phyloP scores from a whole-genome alignment of 2,888 invertebrate genomes.

The Drosophila algonquin region DNA sequence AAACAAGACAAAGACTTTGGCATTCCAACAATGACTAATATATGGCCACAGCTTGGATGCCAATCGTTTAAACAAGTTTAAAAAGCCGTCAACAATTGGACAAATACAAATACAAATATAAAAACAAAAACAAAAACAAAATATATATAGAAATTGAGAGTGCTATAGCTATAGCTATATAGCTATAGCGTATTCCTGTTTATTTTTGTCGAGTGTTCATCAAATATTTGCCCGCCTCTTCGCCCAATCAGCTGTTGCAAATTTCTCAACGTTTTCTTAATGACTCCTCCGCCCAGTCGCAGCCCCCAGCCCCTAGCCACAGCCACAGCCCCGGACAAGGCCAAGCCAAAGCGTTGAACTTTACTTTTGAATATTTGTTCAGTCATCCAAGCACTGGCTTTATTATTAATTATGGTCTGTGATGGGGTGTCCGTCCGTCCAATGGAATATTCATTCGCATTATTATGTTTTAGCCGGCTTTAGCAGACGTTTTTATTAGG shows the following conservation, averaged over 20 bases:
- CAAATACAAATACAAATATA: slow-evolving; percentile 4
- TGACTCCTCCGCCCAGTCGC: slow-evolving; percentile 8
- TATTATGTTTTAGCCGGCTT: slow-evolving; percentile 26
- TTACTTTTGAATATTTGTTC: slow-evolving; percentile 56
- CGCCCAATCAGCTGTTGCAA: slow-evolving; percentile 44
- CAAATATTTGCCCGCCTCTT: slow-evolving; percentile 31
- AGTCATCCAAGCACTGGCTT: slow-evolving; percentile 58
- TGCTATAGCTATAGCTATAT: background rate
- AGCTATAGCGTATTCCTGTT: background rate
- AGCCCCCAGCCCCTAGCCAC: background rate
- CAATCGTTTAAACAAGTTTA: slow-evolving; percentile 14
- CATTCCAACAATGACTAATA: slow-evolving; percentile 27
- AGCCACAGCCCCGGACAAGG: slow-evolving; percentile 46
- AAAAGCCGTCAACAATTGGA: slow-evolving; percentile 16
- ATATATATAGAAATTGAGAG: slow-evolving; percentile 19
- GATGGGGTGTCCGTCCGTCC: background rate
- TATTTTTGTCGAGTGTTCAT: slow-evolving; percentile 18
- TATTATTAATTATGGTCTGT: slow-evolving; percentile 62
- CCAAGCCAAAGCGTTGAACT: slow-evolving; percentile 67
- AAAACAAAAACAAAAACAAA: slow-evolving; percentile 15
- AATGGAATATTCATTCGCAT: slow-evolving; percentile 50
- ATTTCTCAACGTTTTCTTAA: slow-evolving; percentile 25
- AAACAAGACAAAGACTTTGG: slow-evolving; percentile 5
- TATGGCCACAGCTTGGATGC: slow-evolving; percentile 2
- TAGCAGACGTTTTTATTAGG: slow-evolving; percentile 14